These are phyloP conservation scores for Aptenodytes forsteri DNA, from an alignment of 2,113 vertebrate genomes.

Conservation along the genomic window DNA sequence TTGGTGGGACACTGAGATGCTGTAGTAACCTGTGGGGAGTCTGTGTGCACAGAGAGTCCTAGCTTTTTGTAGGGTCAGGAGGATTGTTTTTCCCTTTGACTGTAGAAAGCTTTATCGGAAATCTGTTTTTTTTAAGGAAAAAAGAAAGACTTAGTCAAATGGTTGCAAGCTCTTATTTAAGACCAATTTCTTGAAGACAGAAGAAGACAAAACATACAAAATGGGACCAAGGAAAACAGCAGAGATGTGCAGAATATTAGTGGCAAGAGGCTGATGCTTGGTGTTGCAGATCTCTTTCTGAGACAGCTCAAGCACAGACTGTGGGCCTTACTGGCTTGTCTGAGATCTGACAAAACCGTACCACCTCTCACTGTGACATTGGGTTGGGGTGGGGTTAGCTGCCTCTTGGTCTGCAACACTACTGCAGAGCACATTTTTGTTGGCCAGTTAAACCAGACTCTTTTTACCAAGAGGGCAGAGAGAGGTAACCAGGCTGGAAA, in stretches of 20 bases:
- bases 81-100: not conserved
- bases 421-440: rapidly evolving
- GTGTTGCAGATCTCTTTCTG: not conserved
- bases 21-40: not conserved
- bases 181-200: not conserved
- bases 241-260: not conserved
- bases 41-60: not conserved
- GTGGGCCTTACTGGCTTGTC: not conserved
- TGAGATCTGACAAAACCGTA: not conserved
- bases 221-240: not conserved
- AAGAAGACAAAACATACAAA: not conserved
- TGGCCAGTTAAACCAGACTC: not conserved
- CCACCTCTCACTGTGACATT: not conserved
- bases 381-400: rapidly evolving
- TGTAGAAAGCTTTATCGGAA: not conserved
- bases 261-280: not conserved
- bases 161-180: not conserved
- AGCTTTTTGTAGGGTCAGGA: not conserved
- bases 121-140: not conserved
- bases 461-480: not conserved
- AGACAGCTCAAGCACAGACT: not conserved
- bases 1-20: not conserved
- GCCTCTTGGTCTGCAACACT: not conserved
- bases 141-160: not conserved
- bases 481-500: not conserved